Evolutionary conservation across 2,888 invertebrate species (phyloP).

Genomic region (Augiades crinisus): DNA sequence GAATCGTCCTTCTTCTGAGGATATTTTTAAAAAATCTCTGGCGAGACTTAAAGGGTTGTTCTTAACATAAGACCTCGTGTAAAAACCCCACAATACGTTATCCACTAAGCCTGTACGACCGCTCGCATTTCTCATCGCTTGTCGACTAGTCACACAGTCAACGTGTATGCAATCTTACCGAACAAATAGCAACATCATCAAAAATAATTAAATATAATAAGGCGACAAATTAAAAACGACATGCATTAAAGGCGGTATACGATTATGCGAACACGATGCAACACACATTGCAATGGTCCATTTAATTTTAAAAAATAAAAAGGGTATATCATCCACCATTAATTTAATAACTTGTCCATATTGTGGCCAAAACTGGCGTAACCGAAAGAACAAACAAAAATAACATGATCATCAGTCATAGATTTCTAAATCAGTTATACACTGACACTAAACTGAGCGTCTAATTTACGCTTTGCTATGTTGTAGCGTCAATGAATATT

Average conservation of each 20-base stretch:
- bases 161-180: slow-evolving; percentile 13
- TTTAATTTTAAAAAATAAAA: slow-evolving; percentile 39
- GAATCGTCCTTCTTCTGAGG: background rate
- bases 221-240: slow-evolving; percentile 22
- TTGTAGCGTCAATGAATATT: too few species aligned
- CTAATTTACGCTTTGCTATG: too few species aligned
- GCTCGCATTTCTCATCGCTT: slow-evolving; percentile 19
- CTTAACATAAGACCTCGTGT: background rate
- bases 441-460: too few species aligned
- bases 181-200: slow-evolving; percentile 18
- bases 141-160: slow-evolving; percentile 18
- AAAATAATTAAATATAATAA: slow-evolving; percentile 18
- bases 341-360: too few species aligned
- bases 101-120: slow-evolving; percentile 17
- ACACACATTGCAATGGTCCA: slow-evolving; percentile 50
- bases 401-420: too few species aligned
- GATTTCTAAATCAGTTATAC: too few species aligned
- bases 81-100: background rate
- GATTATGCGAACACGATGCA: slow-evolving; percentile 42
- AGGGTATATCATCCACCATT: too few species aligned
- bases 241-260: slow-evolving; percentile 25
- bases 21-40: background rate
- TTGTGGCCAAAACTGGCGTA: too few species aligned
- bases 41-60: background rate
- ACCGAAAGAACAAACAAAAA: too few species aligned